These are phyloP conservation scores for Harpagoxenus sublaevis DNA, from an alignment of 2,888 invertebrate species.

Conservation along the genomic window DNA sequence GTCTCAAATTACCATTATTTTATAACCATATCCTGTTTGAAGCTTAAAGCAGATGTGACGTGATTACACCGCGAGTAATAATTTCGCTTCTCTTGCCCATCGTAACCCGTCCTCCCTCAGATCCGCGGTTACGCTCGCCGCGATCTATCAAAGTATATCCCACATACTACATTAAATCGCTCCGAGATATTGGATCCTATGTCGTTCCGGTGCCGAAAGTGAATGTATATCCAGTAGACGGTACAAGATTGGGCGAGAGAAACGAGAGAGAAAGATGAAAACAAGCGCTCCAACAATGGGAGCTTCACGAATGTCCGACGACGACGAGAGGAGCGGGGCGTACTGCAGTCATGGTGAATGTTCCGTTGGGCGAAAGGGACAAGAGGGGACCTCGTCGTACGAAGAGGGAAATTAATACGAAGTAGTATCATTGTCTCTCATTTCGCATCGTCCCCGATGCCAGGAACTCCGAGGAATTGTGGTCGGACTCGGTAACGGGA, in stretches of 20 bases:
- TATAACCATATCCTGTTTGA: neutral
- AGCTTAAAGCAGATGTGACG: conserved; percentile 24
- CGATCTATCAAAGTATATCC: conserved; percentile 52
- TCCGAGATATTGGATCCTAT: neutral
- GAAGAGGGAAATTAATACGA: conserved; percentile 80
- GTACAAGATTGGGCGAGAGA: conserved; percentile 65
- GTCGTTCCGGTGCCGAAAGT: neutral
- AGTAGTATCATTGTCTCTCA: conserved; percentile 79
- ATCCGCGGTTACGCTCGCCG: conserved; percentile 23
- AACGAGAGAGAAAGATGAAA: conserved; percentile 79
- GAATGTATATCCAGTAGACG: conserved; percentile 36
- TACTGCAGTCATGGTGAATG: conserved; percentile 37
- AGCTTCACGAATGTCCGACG: conserved; percentile 68
- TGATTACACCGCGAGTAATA: conserved; percentile 48
- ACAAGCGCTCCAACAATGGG: conserved; percentile 77
- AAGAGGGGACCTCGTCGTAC: conserved; percentile 52
- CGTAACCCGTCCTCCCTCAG: conserved; percentile 20
- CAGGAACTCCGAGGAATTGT: conserved; percentile 74
- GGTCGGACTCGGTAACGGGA: conserved; percentile 67
- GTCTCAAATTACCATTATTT: neutral
- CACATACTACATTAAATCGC: conserved; percentile 25
- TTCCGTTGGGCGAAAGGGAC: conserved; percentile 59
- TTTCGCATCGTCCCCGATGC: conserved; percentile 69
- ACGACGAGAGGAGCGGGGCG: conserved; percentile 36
- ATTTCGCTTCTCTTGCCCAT: conserved; percentile 31